Base-by-base conservation (phyloP, 2,113 vertebrate species). In the Atrichornis clamosus region DNA sequence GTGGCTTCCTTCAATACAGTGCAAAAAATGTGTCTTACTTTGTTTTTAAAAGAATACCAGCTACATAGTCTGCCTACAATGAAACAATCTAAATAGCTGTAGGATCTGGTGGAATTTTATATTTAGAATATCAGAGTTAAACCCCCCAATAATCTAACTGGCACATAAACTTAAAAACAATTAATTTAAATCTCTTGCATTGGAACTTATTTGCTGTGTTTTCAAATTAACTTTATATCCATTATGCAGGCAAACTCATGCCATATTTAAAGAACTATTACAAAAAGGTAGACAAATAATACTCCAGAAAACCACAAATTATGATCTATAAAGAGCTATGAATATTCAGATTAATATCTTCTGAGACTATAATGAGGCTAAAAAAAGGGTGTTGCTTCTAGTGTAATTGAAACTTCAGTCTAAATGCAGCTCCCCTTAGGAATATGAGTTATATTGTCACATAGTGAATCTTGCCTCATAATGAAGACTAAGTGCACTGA, bases 161-260 rank as follows among this genome's bases (percentile, higher is more conserved):
- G 35, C 80, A 95, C 72, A 86, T 95, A 86, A 62, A 78, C 39
- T 93, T 94, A 60, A 93, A 97, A 93, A 33, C 67, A 89, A 52
- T 80, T 93, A 85, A 95, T 97, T 97, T 94, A 86, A 79, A 74
- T 74, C 60, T 96, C 92, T 82, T 50, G 30, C 83, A 73, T 91
- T 83, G 52, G 62, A 73, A 73, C 81, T 46, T 37, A 65, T 94
- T 94, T 95, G 96, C 49, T 90, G 7, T 90, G 50, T 87, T 96
- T 96, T 70, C 60, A 55, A 64, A 84, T 95, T 93, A 94, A 83
- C 94, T 87, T 93, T 95, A 82, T 76, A 69, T 72, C 84, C 52
- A 56, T 85, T 74, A 89, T 91, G 55, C 52, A 89, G 82, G 69
- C 55, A 53, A 87, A 84, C 92, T 91, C 49, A 39, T 82, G 23